Base-by-base conservation (phyloP, 2,113 vertebrate genomes). In the Carollia perspicillata region DNA sequence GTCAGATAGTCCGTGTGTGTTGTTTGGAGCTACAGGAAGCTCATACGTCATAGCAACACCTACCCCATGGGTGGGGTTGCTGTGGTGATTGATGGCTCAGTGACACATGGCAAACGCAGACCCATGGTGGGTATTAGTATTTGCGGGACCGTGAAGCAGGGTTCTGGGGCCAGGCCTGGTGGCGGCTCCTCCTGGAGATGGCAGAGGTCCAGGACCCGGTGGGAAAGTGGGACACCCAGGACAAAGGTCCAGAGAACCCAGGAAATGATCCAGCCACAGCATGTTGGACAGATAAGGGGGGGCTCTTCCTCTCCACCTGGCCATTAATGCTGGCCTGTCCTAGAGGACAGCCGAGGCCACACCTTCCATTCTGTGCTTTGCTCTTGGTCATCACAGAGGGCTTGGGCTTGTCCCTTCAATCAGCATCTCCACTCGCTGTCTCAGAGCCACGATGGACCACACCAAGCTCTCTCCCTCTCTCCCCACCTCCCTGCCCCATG, bases 21-120 rank as follows among this genome's bases (percentile, higher is more conserved):
- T 51, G 74, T 65, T 37, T 16, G 22, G 17, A 86, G 58, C 17
- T 11, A 40, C 30, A 4, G 71, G 53, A 55, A 65, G 33, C 12
- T 3, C 17, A 20, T 6, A 7, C 6, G 3, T 8, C 30, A 26
- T 6, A 9, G 44, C 0, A 3, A 23, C 1, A 3, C 12, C n/a
- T 17, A 26, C 51, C 35, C 4, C 5, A 0, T 0, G 16, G n/a
- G n/a, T 8, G 42, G 37, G 47, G 53, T 6, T 8, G 35, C 3
- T 0, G 9, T 22, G 65, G 77, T 10, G 35, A 53, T 1, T 0
- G 37, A n/a, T 4, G 28, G n/a, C 53, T 40, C 0, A 3, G n/a
- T 6, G 33, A 18, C 37, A 49, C 14, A 8, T 0, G 8, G 58
- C 58, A 4, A 66, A 49, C 3, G 51, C 40, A 20, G 22, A 11